A percentile compares a stretch with the other conserved stretches of the same genome.
phyloP scores from a whole-genome alignment of 2,888 invertebrate species.

The Drosophila paracracens region DNA sequence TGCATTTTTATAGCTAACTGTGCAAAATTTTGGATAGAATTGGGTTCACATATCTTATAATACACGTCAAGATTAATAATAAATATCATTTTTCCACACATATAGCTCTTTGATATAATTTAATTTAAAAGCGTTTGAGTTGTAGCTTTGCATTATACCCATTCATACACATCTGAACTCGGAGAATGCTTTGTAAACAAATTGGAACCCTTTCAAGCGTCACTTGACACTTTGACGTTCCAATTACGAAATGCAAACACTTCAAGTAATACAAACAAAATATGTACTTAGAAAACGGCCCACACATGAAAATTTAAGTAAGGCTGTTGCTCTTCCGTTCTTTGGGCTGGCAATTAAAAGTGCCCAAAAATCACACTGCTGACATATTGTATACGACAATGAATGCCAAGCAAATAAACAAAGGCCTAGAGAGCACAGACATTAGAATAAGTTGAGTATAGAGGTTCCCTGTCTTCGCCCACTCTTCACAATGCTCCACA shows the following conservation, averaged over 20 bases:
- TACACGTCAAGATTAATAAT: background rate
- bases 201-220: constrained; percentile 50
- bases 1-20: background rate
- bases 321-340: constrained; percentile 42
- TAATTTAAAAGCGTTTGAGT: background rate
- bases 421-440: constrained; percentile 46
- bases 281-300: constrained; percentile 54
- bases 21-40: background rate
- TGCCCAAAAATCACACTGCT: constrained; percentile 45
- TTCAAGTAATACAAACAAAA: constrained; percentile 70
- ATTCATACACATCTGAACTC: constrained; percentile 2
- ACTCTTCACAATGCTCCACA: background rate
- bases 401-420: constrained; percentile 62
- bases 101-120: background rate
- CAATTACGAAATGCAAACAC: constrained; percentile 79
- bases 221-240: constrained; percentile 77
- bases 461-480: constrained; percentile 1
- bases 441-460: constrained; percentile 60
- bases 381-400: constrained; percentile 47
- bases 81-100: background rate
- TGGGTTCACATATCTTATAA: background rate
- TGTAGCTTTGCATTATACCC: background rate
- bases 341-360: constrained; percentile 43
- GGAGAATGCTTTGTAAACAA: constrained; percentile 53
- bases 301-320: constrained; percentile 50